Conservation (phyloP, 1,140 invertebrate genomes). For the Aphelinus certus region DNA sequence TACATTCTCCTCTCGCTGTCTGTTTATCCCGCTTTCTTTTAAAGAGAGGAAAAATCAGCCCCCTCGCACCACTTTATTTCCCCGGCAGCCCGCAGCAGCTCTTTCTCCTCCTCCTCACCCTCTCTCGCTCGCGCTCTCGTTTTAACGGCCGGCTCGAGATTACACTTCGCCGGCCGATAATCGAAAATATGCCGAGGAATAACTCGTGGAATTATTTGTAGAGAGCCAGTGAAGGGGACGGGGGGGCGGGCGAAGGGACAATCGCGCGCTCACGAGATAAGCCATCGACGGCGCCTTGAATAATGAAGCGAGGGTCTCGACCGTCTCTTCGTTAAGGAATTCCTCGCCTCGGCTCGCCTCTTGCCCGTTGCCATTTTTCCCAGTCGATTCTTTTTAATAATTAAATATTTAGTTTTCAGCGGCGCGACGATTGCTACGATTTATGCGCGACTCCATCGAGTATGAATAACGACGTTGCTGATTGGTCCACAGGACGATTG, state of each 20-base stretch:
- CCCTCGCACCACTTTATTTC: conserved; percentile 32
- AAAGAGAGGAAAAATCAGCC: conserved; percentile 43
- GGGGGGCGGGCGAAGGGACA: conserved; percentile 8
- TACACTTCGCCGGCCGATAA: conserved; percentile 64
- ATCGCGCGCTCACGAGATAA: conserved; percentile 27
- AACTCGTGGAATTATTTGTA: conserved; percentile 59
- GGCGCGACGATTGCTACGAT: not conserved
- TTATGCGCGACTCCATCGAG: not conserved
- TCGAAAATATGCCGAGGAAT: conserved; percentile 64
- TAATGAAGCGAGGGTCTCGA: conserved; percentile 25
- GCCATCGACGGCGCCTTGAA: conserved; percentile 39
- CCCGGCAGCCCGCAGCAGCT: conserved; percentile 55
- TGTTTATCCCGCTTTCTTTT: conserved; percentile 67
- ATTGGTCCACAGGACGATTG: not conserved
- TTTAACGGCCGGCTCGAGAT: conserved; percentile 55
- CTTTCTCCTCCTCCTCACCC: conserved; percentile 43
- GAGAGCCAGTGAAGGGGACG: conserved; percentile 22
- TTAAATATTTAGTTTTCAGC: conserved; percentile 37
- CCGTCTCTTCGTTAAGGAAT: conserved; percentile 28
- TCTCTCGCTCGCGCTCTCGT: conserved; percentile 49
- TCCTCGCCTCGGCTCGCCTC: not conserved
- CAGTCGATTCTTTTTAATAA: conserved; percentile 28
- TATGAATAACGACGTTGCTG: conserved; percentile 20
- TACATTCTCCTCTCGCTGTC: conserved; percentile 66
- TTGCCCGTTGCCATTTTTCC: not conserved